phyloP scores from a whole-genome alignment of 2,888 invertebrate genomes.

The Isoperla grammatica region DNA sequence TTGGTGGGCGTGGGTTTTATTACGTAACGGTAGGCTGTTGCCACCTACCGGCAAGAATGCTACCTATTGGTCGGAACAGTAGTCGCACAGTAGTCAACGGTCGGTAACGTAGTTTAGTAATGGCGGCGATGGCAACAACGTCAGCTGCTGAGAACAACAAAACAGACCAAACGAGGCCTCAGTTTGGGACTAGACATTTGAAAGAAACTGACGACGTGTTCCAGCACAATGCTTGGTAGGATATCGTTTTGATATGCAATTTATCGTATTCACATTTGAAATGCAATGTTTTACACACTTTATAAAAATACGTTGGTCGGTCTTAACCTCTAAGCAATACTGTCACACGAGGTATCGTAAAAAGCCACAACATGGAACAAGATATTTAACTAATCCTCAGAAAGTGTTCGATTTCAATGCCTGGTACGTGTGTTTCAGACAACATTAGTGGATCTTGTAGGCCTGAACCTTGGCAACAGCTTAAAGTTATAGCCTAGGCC shows the following conservation, averaged over 20 bases:
- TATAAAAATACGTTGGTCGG: background rate
- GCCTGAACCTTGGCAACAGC: background rate
- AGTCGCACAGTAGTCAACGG: too few relatives aligned
- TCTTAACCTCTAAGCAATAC: slow-evolving; percentile 30
- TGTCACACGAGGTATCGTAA: slow-evolving; percentile 56
- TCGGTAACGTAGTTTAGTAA: too few relatives aligned
- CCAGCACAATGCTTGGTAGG: slow-evolving; percentile 91
- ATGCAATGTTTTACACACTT: background rate
- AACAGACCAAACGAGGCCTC: slow-evolving; percentile 50
- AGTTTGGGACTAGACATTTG: slow-evolving; percentile 81
- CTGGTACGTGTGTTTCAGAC: slow-evolving; percentile 52
- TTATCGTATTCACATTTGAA: background rate
- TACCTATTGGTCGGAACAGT: too few relatives aligned
- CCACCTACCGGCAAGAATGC: too few relatives aligned
- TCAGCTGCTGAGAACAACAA: too few relatives aligned
- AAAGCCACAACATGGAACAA: slow-evolving; percentile 63
- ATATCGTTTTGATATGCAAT: slow-evolving; percentile 33
- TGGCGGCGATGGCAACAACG: too few relatives aligned
- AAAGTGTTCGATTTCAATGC: slow-evolving; percentile 62
- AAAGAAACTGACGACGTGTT: slow-evolving; percentile 77
- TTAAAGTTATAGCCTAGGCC: background rate
- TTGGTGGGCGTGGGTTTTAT: too few relatives aligned
- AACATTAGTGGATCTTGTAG: too few relatives aligned
- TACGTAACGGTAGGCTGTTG: too few relatives aligned
- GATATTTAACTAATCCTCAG: slow-evolving; percentile 56